A percentile compares a stretch with the other conserved stretches of the same genome.
Evolutionary conservation across 2,888 invertebrate species (phyloP).

Genomic region (Lepidochrysops patricia): DNA sequence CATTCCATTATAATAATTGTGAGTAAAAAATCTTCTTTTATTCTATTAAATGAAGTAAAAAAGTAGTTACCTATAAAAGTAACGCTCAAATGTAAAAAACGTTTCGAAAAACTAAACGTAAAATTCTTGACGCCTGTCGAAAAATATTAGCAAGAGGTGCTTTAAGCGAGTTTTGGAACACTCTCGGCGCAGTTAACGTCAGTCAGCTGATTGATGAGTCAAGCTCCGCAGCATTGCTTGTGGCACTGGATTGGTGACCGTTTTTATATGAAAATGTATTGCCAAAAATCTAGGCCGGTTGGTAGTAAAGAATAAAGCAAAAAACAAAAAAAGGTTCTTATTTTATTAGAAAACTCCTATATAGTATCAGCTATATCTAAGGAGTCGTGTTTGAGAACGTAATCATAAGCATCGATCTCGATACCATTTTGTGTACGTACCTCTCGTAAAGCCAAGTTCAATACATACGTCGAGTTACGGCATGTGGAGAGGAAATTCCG

Average conservation of each 20-base stretch:
- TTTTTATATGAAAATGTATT: not conserved
- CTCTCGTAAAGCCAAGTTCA: conserved; percentile 6
- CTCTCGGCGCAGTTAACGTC: not conserved
- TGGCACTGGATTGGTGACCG: not conserved
- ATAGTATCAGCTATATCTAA: not conserved
- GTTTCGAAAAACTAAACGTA: not conserved
- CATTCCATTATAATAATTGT: no score
- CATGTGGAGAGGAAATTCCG: conserved; percentile 14
- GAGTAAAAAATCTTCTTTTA: no score
- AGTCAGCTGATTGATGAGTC: not conserved
- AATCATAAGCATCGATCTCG: not conserved
- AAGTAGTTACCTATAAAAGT: not conserved
- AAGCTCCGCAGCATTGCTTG: not conserved
- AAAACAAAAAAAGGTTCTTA: not conserved
- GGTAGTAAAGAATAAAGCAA: no score
- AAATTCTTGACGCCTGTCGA: not conserved
- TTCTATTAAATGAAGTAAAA: not conserved
- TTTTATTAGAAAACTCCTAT: no score
- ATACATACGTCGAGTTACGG: conserved; percentile 7
- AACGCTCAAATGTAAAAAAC: not conserved
- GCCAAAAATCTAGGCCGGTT: not conserved
- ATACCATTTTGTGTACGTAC: conserved; percentile 7
- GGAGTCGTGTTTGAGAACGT: not conserved
- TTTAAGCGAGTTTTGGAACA: conserved; percentile 1
- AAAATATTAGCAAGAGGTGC: conserved; percentile 6